Evolutionary conservation across 2,113 vertebrate species (phyloP), one percentile per base, ranked within the genome.

Genomic region (Acanthochromis polyacanthus): DNA sequence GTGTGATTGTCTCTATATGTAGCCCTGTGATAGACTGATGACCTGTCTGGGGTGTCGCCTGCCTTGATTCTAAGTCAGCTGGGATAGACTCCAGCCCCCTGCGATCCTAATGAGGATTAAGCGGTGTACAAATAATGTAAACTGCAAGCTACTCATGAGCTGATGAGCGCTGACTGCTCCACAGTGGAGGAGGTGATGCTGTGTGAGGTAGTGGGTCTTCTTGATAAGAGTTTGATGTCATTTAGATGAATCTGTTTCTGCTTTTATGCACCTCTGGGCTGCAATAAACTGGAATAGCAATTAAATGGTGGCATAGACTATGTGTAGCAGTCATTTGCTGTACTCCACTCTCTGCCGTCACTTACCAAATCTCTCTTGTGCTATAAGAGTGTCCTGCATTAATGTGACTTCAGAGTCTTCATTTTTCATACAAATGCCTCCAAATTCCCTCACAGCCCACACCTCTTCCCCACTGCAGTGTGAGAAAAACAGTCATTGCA

Each of bases 401-500:
- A 50, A 23, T 10, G n/a, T 15, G 20, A 19, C 60, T 14, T 56
- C 20, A 25, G 11, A 65, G 55, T 38, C 32, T 10, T 52, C 10
- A 50, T 63, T 65, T 15, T 28, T 17, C 12, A 71, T 77, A 51
- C 23, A 74, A 46, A 62, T 19, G 58, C 16, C 32, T 25, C 14
- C 15, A 73, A 52, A 73, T 50, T 53, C 36, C 16, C 48, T 50
- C 36, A 22, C 36, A 14, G 4, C 19, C 16, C 20, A 19, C 20
- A 38, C 20, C 25, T 46, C 62, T 17, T 66, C 9, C 28, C 46
- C 68, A 50, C 20, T 45, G 48, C 25, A 28, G 32, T 55, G 20
- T 60, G 10, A 48, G 72, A 68, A 30, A 66, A 28, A 60, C 14
- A 77, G 58, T n/a, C 59, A 16, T 22, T 52, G 65, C 64, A 77